A percentile compares a stretch with the other conserved stretches of the same genome.
These are phyloP conservation scores for Gymnogyps californianus DNA, from an alignment of 2,113 vertebrate genomes.

Conservation along the genomic window DNA sequence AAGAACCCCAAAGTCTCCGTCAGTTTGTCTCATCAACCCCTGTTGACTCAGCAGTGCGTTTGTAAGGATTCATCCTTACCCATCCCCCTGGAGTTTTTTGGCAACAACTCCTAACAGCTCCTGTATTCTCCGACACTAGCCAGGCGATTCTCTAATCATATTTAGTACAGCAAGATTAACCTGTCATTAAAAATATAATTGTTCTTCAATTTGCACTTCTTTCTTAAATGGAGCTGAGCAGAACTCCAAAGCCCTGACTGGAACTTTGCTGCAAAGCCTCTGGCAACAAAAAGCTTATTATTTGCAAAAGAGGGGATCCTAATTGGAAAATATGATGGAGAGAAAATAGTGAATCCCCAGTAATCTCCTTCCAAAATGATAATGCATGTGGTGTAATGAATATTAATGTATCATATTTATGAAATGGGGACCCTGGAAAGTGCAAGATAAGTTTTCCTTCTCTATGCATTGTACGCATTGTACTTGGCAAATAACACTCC, in stretches of 20 bases:
- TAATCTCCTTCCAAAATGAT: conserved; percentile 71
- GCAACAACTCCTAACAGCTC: neutral
- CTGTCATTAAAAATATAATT: conserved; percentile 67
- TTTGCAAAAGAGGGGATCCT: conserved; percentile 71
- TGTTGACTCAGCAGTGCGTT: neutral
- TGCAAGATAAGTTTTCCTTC: conserved; percentile 59
- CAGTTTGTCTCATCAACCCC: neutral
- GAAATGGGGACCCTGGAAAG: conserved; percentile 63
- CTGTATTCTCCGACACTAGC: neutral
- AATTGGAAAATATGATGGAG: conserved; percentile 74
- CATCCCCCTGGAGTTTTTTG: neutral
- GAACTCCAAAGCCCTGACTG: conserved; percentile 17
- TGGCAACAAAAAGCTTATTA: conserved; percentile 69
- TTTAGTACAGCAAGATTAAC: conserved; percentile 49
- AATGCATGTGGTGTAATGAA: conserved; percentile 69
- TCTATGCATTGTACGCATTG: neutral
- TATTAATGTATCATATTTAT: conserved; percentile 69
- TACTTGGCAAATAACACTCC: neutral
- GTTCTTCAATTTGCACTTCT: conserved; percentile 51
- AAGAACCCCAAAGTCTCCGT: neutral
- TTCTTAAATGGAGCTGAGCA: conserved; percentile 53
- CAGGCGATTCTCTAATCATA: conserved; percentile 19
- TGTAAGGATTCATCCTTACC: neutral
- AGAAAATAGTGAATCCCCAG: conserved; percentile 68
- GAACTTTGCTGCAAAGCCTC: conserved; percentile 62